These are phyloP conservation scores for Liposcelis brunnea DNA, from an alignment of 2,888 invertebrate genomes.

Conservation along the genomic window DNA sequence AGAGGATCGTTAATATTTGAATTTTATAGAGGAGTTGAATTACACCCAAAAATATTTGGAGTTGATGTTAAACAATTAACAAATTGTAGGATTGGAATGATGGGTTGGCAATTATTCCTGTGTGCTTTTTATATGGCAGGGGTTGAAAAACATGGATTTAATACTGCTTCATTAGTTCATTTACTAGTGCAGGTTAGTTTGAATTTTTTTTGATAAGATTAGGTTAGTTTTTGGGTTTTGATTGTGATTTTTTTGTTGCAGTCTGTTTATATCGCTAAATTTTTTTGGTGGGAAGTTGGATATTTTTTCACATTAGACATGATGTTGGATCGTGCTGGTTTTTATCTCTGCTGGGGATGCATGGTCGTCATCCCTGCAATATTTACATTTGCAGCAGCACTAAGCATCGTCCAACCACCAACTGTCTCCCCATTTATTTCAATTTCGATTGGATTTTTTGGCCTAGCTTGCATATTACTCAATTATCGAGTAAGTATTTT, in stretches of 20 bases:
- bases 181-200: constrained; percentile 20
- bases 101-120: constrained; percentile 24
- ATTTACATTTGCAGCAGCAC: constrained; percentile 27
- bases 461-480: constrained; percentile 24
- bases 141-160: constrained; percentile 20
- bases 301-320: constrained; percentile 38
- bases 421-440: constrained; percentile 17
- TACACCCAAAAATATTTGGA: constrained; percentile 32
- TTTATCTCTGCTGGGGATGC: constrained; percentile 34
- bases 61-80: constrained; percentile 26
- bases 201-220: not conserved
- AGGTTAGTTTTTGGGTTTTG: not conserved
- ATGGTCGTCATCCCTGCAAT: constrained; percentile 29
- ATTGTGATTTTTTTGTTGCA: constrained; percentile 20
- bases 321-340: constrained; percentile 34
- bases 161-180: constrained; percentile 22
- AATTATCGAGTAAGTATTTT: constrained; percentile 31
- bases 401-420: constrained; percentile 27
- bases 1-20: constrained; percentile 26
- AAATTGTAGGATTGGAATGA: constrained; percentile 25
- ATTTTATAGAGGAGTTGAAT: constrained; percentile 39
- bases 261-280: constrained; percentile 34
- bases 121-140: constrained; percentile 24
- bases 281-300: constrained; percentile 38
- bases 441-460: constrained; percentile 21